These are phyloP conservation scores for Chloroclysta siterata DNA, from an alignment of 2,888 invertebrate species.

Conservation along the genomic window DNA sequence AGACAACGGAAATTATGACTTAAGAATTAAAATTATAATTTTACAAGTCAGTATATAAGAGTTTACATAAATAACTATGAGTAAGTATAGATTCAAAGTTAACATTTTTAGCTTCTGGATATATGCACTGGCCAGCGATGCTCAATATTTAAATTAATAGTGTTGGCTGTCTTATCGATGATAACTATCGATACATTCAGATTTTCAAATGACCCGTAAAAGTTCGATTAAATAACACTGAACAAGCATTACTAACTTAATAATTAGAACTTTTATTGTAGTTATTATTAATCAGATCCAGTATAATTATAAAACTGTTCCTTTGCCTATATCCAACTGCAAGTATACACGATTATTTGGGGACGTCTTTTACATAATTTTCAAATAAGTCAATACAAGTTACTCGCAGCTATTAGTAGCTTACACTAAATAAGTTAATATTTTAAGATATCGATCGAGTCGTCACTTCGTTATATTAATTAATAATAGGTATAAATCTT, in stretches of 20 bases:
- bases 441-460: constrained; percentile 77
- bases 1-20: constrained; percentile 22
- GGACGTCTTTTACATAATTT: constrained; percentile 56
- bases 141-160: constrained; percentile 20
- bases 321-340: constrained; percentile 51
- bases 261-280: constrained; percentile 5
- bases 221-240: constrained; percentile 18
- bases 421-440: constrained; percentile 76
- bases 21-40: constrained; percentile 25
- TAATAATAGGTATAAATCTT: constrained; percentile 82
- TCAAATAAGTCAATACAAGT: constrained; percentile 57
- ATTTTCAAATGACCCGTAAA: constrained; percentile 28
- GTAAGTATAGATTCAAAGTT: constrained; percentile 20
- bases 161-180: constrained; percentile 34
- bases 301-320: constrained; percentile 24
- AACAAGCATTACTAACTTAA: constrained; percentile 1
- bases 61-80: constrained; percentile 16
- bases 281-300: constrained; percentile 25
- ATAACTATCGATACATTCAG: constrained; percentile 30
- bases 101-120: constrained; percentile 37
- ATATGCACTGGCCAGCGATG: constrained; percentile 33
- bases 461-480: constrained; percentile 75
- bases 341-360: constrained; percentile 48
- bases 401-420: constrained; percentile 61
- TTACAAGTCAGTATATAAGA: constrained; percentile 22